Base-by-base conservation (phyloP, 2,797 vertebrate species). In the Ptychadena robeensis region DNA sequence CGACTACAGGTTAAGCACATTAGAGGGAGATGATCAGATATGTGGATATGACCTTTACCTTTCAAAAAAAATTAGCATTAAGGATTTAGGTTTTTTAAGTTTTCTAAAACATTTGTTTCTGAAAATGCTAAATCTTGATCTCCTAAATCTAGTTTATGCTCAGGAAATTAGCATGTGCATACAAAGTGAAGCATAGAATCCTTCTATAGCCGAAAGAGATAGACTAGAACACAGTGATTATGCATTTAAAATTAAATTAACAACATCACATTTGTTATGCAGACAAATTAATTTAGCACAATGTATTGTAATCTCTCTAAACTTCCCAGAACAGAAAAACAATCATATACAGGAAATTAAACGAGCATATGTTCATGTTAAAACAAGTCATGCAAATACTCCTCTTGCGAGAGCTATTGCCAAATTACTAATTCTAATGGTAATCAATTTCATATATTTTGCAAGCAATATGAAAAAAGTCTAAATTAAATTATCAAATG, bases 361-460 rank as follows among this genome's bases (percentile, higher is more conserved):
- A 84, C 74, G 76, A 84, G 53, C 77, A 84, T 84, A 84, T 84
- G 77, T 80, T 84, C 70, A 74, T 80, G 48, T 80, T 81, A 81
- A 74, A 74, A 67, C 80, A 67, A 67, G 63, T 67, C 71, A 35
- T 67, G 71, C 38, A 73, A 81, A 81, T 74, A 57, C 53, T 53
- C 63, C 44, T 22, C 73, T 84, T 84, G 32, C 70, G 15, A 25
- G 71, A 80, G 63, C 63, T 53, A 80, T 64, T 74, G 77, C 70
- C 82, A 80, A 80, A 80, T 79, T 73, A 73, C 75, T 59, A 79
- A 79, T 83, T 83, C 28, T 48, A 73, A 72, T 79, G 37, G 76
- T 63, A 73, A 84, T 84, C 82, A 79, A 79, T 84, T 79, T 84
- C 80, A 74, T 57, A 84, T 37, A 73, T 83, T 78, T 63, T 67